Evolutionary conservation across 1,140 invertebrate species (phyloP), one percentile per base, ranked within the genome.

Genomic region (Hydropsyche tenuis): DNA sequence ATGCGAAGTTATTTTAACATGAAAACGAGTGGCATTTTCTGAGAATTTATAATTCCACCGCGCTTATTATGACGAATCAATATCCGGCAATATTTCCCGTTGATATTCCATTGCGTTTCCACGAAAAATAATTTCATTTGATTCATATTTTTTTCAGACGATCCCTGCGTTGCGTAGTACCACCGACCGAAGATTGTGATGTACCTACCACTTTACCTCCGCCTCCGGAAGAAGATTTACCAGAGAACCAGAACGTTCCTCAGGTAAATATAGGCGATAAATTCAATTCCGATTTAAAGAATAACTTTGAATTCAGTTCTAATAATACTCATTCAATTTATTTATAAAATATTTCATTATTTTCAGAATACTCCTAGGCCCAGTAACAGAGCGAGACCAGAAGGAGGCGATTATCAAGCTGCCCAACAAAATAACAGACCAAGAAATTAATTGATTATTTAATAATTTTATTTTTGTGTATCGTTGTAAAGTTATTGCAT

Each of bases 171-270:
- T 96, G 95, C 82, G 94, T 95, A 0, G 92, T 94, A 0, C 93
- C 94, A 5, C 93, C 94, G 1, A 95, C 94, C 25, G 94, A 94
- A 78, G 94, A 95, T 77, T 95, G 93, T 78, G 93, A 94, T 77
- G 87, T 93, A 1, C 92, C 92, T 0, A 91, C 91, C 42, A 93
- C 92, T n/a, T 89, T 89, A 0, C 82, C 90, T 14, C 86, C 89
- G n/a, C 86, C 87, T 0, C 85, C 86, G 42, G 88, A 88, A 76
- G 87, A 86, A 37, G 85, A 77, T 53, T 48, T 53, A 4, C 63
- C 46, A 62, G 76, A 77, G 51, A 73, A 77, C 53, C 72, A 71
- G 20, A 77, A 77, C 42, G 37, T 75, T 7, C 76, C 76, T 0
- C 76, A 75, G 56, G 76, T 77, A 74, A 68, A 27, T 37, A n/a